Conservation (phyloP, 2,113 vertebrate species). For the Phainopepla nitens region DNA sequence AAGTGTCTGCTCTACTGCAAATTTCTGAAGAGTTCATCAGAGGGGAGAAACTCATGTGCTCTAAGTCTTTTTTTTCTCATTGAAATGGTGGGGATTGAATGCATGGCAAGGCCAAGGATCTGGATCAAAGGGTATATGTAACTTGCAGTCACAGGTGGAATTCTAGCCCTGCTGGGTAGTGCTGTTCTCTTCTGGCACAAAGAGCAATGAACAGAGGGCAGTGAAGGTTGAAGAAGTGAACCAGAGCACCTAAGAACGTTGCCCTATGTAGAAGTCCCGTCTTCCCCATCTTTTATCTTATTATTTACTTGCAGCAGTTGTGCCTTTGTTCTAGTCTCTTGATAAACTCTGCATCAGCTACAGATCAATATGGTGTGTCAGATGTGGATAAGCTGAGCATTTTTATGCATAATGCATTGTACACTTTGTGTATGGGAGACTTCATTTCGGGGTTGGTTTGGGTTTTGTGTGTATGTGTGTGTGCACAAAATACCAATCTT, state of each 20-base stretch:
- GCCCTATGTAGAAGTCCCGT: background rate
- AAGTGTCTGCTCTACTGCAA: background rate
- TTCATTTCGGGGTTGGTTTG: background rate
- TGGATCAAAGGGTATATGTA: background rate
- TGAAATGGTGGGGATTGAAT: background rate
- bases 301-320: background rate
- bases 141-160: background rate
- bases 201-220: background rate
- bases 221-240: background rate
- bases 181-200: background rate
- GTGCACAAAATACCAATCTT: background rate
- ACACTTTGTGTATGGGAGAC: background rate
- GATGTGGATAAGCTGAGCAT: background rate
- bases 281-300: background rate
- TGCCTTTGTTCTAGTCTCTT: background rate
- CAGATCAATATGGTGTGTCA: background rate
- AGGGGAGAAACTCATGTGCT: rapidly evolving
- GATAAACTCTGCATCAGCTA: background rate
- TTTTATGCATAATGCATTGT: background rate
- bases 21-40: background rate
- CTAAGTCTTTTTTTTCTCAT: background rate
- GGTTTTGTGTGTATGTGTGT: background rate
- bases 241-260: background rate
- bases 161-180: background rate
- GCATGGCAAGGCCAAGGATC: background rate